Percentiles rank a stretch among this genome's conserved stretches.
These are phyloP conservation scores for Todiramphus chloris DNA, from an alignment of 2,113 vertebrate genomes.

Conservation along the genomic window DNA sequence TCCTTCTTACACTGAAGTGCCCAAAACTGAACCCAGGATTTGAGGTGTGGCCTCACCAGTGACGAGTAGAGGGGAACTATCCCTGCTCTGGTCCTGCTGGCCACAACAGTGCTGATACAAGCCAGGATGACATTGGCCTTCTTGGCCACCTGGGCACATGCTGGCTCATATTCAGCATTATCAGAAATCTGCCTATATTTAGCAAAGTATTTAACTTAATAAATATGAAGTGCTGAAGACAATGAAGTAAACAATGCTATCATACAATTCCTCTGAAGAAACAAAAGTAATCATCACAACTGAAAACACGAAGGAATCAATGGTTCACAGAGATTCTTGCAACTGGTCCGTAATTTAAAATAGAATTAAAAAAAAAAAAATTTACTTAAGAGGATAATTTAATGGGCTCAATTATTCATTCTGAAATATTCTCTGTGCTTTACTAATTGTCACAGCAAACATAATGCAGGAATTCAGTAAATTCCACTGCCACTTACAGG, in stretches of 20 bases:
- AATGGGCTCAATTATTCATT: conserved; percentile 6
- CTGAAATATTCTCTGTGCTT: neutral
- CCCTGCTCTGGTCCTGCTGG: too few relatives aligned
- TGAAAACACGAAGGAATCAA: neutral
- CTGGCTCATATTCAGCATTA: too few relatives aligned
- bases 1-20: too few relatives aligned
- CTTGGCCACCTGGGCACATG: too few relatives aligned
- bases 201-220: neutral
- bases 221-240: neutral
- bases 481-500: neutral
- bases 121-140: too few relatives aligned
- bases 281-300: neutral
- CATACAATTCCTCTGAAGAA: neutral
- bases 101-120: too few relatives aligned
- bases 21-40: too few relatives aligned
- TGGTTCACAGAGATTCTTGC: neutral
- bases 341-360: neutral
- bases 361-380: too few relatives aligned
- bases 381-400: neutral
- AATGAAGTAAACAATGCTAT: neutral
- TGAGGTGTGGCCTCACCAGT: too few relatives aligned
- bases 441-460: conserved; percentile 16
- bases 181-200: neutral
- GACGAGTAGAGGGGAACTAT: too few relatives aligned
- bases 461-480: neutral